Percentiles rank a stretch among this genome's conserved stretches.
Evolutionary conservation across 2,113 vertebrate genomes (phyloP).

Genomic region (Barbus barbus): DNA sequence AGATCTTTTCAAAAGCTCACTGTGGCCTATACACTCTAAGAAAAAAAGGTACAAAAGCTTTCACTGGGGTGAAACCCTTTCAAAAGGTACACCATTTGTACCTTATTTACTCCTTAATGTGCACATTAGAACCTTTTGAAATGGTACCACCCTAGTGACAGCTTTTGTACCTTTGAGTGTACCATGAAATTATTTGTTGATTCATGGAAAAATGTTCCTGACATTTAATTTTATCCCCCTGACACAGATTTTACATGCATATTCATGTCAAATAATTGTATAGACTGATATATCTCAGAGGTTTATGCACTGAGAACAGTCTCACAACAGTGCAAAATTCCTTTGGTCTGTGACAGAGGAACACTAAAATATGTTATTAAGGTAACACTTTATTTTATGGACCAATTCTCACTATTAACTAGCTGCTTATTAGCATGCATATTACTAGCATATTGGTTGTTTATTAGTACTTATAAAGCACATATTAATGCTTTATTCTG

Average conservation of each 20-base stretch:
- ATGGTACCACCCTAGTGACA: background rate
- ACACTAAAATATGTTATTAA: background rate
- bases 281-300: background rate
- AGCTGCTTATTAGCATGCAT: no score
- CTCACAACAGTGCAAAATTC: no score
- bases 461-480: no score
- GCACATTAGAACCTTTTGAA: background rate
- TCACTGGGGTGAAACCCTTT: background rate
- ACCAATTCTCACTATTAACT: no score
- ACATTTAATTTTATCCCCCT: background rate
- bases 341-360: no score
- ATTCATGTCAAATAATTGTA: background rate
- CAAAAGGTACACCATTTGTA: background rate
- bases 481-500: no score
- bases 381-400: no score
- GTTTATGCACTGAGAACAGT: background rate
- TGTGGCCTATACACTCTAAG: background rate
- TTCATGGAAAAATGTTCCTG: background rate
- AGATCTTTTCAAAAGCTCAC: background rate
- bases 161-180: background rate
- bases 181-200: background rate
- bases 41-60: background rate
- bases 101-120: background rate
- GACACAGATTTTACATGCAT: background rate
- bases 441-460: no score